These are phyloP conservation scores for Manis javanica DNA, from an alignment of 2,797 vertebrate genomes.

Conservation along the genomic window DNA sequence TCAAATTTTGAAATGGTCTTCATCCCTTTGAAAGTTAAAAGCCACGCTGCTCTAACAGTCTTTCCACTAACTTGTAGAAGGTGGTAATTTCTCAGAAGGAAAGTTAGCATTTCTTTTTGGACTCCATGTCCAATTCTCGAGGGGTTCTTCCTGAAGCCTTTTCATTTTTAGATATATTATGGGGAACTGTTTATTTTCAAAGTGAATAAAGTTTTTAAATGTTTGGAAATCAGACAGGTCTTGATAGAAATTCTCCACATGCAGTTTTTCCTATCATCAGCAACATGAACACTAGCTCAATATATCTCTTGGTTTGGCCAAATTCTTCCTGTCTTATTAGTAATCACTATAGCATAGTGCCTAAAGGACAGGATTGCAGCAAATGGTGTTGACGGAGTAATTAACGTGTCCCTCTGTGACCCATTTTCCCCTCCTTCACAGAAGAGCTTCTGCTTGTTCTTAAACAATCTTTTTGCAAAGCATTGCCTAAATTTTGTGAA, in stretches of 20 bases:
- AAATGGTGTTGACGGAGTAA: conserved; percentile 34
- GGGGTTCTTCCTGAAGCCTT: not conserved
- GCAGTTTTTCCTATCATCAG: not conserved
- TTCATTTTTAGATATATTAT: not conserved
- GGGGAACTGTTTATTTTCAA: not conserved
- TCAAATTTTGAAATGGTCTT: not conserved
- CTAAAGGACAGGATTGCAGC: conserved; percentile 9
- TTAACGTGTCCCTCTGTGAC: not conserved
- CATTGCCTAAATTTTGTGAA: conserved; percentile 59
- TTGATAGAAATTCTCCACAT: conserved; percentile 32
- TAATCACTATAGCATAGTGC: not conserved
- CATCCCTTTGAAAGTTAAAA: not conserved
- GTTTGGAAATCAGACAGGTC: not conserved
- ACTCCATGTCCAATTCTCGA: not conserved
- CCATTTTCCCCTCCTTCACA: conserved; percentile 6
- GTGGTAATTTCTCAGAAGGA: not conserved
- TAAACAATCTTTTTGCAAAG: conserved; percentile 48
- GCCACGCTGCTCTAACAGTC: not conserved
- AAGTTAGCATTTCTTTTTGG: not conserved
- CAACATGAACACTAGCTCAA: not conserved
- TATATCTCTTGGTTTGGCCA: not conserved
- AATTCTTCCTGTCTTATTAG: conserved; percentile 25
- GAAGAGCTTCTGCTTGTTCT: conserved; percentile 41
- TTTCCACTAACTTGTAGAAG: not conserved
- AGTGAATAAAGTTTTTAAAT: not conserved